Percentiles rank a stretch among this genome's conserved stretches.
Conservation (phyloP, 2,113 vertebrate genomes). For the Rhadina sibilatrix region DNA sequence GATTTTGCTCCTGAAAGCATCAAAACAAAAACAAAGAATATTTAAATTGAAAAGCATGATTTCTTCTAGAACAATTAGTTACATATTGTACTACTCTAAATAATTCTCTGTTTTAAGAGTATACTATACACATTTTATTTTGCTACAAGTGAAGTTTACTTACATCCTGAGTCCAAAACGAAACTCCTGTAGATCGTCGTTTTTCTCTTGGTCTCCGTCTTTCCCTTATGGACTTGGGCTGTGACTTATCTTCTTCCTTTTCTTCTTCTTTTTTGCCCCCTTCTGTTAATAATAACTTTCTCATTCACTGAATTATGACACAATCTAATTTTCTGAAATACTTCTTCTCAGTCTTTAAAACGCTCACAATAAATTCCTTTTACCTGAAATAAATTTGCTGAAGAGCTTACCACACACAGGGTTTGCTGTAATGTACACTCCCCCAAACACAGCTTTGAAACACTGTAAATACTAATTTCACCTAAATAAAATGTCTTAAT, state of each 20-base stretch:
- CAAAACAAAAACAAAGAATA: neutral
- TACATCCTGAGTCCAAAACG: conserved; percentile 93
- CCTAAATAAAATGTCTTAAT: neutral
- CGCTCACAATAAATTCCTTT: neutral
- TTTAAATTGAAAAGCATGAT: neutral
- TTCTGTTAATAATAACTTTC: conserved; percentile 74
- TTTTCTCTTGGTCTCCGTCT: conserved; percentile 95
- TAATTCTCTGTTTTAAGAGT: neutral
- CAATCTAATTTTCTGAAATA: neutral
- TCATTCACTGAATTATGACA: conserved; percentile 1
- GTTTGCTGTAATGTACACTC: neutral
- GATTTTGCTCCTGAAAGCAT: neutral
- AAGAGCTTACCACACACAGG: neutral
- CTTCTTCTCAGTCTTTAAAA: neutral
- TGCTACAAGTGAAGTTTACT: conserved; percentile 19
- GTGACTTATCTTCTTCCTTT: conserved; percentile 95
- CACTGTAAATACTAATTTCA: neutral
- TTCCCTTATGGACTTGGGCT: conserved; percentile 93
- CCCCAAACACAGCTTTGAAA: neutral
- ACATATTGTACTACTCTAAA: neutral
- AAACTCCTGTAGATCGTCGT: conserved; percentile 92
- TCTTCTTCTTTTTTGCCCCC: conserved; percentile 89
- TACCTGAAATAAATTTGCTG: neutral
- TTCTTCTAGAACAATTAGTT: neutral
- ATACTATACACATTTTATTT: neutral